Percentiles rank a stretch among this genome's conserved stretches.
Conservation (phyloP, 2,888 invertebrate species). For the Agrotis ipsilon region DNA sequence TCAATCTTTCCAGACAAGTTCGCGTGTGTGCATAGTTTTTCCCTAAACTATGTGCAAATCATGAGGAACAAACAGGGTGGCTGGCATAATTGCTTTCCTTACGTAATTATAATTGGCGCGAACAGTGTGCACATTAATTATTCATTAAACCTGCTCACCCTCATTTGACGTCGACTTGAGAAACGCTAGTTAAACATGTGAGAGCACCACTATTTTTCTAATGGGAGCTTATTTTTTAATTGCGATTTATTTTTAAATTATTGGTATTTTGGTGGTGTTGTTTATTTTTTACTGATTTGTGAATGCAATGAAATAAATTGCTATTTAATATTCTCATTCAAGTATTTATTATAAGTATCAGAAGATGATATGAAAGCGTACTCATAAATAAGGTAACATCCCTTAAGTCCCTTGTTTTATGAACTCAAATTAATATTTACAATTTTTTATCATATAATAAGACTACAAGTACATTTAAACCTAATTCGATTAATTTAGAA, state of each 20-base stretch:
- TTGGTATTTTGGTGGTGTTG: slow-evolving; percentile 12
- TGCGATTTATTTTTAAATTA: slow-evolving; percentile 58
- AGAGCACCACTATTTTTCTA: slow-evolving; percentile 81
- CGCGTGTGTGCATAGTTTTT: slow-evolving; percentile 64
- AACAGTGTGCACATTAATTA: slow-evolving; percentile 88
- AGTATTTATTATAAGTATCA: too few relatives aligned
- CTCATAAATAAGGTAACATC: neutral
- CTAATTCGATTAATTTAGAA: neutral
- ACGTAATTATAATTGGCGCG: slow-evolving; percentile 89
- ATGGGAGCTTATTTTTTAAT: slow-evolving; percentile 81
- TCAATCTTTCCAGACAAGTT: slow-evolving; percentile 39
- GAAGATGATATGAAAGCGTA: neutral
- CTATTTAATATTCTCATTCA: too few relatives aligned
- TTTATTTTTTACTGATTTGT: neutral
- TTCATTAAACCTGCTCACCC: slow-evolving; percentile 85
- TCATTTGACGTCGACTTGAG: slow-evolving; percentile 86
- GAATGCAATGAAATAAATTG: neutral
- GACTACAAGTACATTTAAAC: neutral
- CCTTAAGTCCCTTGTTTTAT: too few relatives aligned
- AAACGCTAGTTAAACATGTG: slow-evolving; percentile 83
- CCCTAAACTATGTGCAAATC: slow-evolving; percentile 66
- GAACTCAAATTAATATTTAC: neutral
- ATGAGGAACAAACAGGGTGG: slow-evolving; percentile 61
- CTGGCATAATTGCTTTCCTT: slow-evolving; percentile 85
- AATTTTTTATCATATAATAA: neutral